Conservation (phyloP, 2,113 vertebrate genomes). For the Apodemus speciosus region DNA sequence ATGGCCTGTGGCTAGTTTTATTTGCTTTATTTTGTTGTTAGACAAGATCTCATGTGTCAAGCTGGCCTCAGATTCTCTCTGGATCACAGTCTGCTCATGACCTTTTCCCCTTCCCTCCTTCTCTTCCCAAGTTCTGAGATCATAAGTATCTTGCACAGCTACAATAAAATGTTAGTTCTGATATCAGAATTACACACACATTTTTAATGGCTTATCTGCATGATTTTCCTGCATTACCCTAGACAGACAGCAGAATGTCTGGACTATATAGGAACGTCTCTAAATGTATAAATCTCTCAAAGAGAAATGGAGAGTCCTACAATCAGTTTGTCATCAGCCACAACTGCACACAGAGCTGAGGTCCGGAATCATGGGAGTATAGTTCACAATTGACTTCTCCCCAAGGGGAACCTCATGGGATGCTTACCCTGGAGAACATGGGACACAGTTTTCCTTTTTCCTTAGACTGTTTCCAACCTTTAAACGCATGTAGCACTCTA, state of each 20-base stretch:
- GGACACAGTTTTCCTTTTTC: constrained; percentile 37
- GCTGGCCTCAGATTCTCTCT: not conserved
- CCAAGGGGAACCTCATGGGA: not conserved
- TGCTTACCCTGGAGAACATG: not conserved
- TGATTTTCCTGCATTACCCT: not conserved
- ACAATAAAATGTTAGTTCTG: not conserved
- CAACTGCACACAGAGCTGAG: not conserved
- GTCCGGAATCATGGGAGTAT: not conserved
- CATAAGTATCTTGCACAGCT: not conserved
- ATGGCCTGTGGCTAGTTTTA: not conserved
- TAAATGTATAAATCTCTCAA: not conserved
- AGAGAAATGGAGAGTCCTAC: not conserved
- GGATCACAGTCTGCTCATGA: not conserved
- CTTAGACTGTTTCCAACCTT: constrained; percentile 55
- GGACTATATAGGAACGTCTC: not conserved
- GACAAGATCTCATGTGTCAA: not conserved
- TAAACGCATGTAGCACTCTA: constrained; percentile 77
- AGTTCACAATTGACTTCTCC: not conserved
- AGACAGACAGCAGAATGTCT: not conserved
- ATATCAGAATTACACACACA: not conserved
- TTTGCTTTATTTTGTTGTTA: not conserved
- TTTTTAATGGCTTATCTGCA: not conserved
- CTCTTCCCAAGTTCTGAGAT: no score
- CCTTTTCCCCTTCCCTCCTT: no score
- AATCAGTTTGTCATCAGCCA: not conserved